Percentiles rank a stretch among this genome's conserved stretches.
Conservation (phyloP, 1,140 invertebrate species). For the Papilio aristodemus region DNA sequence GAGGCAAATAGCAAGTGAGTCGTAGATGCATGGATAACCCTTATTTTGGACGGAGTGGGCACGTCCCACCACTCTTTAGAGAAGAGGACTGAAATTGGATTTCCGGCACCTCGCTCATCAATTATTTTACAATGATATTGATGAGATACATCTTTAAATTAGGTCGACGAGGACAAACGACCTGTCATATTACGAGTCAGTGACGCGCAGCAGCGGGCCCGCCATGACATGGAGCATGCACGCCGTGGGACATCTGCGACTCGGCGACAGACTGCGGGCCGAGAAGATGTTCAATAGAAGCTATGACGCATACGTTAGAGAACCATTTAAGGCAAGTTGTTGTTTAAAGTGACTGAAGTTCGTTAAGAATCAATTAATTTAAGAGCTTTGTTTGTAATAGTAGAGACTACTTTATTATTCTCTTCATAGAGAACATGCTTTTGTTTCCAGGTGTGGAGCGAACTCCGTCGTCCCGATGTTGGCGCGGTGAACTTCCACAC, state of each 20-base stretch:
- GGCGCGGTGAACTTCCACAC: constrained; percentile 82
- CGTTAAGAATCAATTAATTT: not conserved
- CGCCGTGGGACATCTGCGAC: constrained; percentile 73
- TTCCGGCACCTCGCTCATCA: too few relatives aligned
- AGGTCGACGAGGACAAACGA: constrained; percentile 80
- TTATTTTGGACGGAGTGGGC: too few relatives aligned
- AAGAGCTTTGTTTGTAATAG: not conserved
- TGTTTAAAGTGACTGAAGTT: not conserved
- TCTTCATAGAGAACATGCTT: not conserved
- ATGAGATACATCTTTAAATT: constrained; percentile 26
- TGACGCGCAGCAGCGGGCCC: constrained; percentile 77
- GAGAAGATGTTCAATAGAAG: constrained; percentile 75
- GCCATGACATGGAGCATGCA: constrained; percentile 84
- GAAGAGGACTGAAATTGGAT: too few relatives aligned
- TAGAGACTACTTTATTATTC: too few relatives aligned
- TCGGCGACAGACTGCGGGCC: constrained; percentile 63
- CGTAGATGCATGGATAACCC: too few relatives aligned
- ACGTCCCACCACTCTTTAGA: too few relatives aligned
- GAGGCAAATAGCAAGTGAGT: too few relatives aligned
- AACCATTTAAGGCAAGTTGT: constrained; percentile 76
- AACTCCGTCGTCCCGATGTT: constrained; percentile 71
- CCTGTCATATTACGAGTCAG: constrained; percentile 77
- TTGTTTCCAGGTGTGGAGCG: constrained; percentile 77
- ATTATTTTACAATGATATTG: too few relatives aligned
- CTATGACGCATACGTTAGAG: constrained; percentile 78